These are phyloP conservation scores for Tetramorium parvispinum DNA, from an alignment of 1,140 invertebrate species.

Conservation along the genomic window DNA sequence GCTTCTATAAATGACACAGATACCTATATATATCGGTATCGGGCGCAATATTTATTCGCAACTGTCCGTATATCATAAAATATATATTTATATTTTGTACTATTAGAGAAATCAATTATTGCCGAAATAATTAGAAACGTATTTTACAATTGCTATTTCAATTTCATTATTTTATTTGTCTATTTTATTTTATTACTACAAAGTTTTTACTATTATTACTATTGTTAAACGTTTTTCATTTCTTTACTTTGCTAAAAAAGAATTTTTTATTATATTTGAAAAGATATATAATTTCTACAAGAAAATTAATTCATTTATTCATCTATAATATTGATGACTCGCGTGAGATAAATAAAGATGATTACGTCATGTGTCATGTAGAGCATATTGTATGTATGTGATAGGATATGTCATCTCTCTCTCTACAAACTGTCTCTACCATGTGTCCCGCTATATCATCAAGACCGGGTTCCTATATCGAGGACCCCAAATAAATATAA, in stretches of 20 bases:
- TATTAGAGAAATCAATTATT: neutral
- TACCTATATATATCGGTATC: constrained; percentile 32
- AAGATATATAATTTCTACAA: neutral
- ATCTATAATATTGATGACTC: neutral
- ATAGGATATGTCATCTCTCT: constrained; percentile 30
- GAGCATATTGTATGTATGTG: constrained; percentile 25
- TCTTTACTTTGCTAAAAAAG: neutral
- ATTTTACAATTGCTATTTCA: neutral
- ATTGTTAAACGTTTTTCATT: neutral
- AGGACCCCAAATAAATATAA: constrained; percentile 63
- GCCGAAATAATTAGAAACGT: neutral
- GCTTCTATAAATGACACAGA: constrained; percentile 53
- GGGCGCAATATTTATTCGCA: constrained; percentile 9
- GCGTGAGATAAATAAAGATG: constrained; percentile 3
- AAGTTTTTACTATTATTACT: neutral
- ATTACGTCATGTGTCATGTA: neutral
- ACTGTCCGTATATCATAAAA: neutral
- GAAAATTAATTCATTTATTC: neutral
- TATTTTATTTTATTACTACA: neutral
- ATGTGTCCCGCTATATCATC: constrained; percentile 61
- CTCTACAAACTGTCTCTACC: constrained; percentile 45
- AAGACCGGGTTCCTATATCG: constrained; percentile 59
- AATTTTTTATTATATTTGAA: neutral
- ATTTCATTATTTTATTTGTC: neutral
- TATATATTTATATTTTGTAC: neutral